Evolutionary conservation across 1,140 invertebrate species (phyloP), one percentile per base, ranked within the genome.

Genomic region (Latrodectus geometricus): DNA sequence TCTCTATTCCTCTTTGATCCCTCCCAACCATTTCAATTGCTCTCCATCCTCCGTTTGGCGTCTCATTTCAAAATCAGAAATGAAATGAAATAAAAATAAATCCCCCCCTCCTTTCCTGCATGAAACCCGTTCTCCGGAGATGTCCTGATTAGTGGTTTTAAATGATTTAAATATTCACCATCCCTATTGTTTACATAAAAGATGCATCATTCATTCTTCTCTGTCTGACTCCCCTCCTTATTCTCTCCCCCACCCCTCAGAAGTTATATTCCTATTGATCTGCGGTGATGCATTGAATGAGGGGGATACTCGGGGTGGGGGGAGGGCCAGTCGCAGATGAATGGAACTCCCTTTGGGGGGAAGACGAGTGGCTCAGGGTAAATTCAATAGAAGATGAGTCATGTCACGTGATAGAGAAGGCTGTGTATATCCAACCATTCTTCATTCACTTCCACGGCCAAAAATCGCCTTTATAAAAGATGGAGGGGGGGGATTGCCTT

Each of bases 101-200:
- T 48, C 20, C 56, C 23, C 52, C n/a, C 56, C 79, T 17, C 20
- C 35, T n/a, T n/a, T 50, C 50, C 20, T 49, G 76, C 35, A 79
- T 61, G 54, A 61, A 14, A 61, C 11, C 54, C 54, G 11, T 72
- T 11, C 68, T 69, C 68, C 68, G 9, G 21, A n/a, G 9, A 23
- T 49, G 52, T 56, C 83, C 83, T 78, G 83, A 86, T 86, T 86
- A 86, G 75, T 50, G 83, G 83, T 86, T 86, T 86, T 86, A 78
- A 86, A 84, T 84, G 72, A 84, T 78, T 86, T 86, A 78, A 78
- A 86, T 86, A 86, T 86, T 86, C 75, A 78, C 74, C 75, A 61
- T 69, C 50, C 52, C 48, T 73, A 84, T 76, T 84, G 82, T 84
- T 84, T 84, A 84, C 82, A 76, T 48, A 50, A 70, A 69, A 84